These are phyloP conservation scores for Dryadula phaetusa DNA, from an alignment of 2,888 invertebrate genomes.

Conservation along the genomic window DNA sequence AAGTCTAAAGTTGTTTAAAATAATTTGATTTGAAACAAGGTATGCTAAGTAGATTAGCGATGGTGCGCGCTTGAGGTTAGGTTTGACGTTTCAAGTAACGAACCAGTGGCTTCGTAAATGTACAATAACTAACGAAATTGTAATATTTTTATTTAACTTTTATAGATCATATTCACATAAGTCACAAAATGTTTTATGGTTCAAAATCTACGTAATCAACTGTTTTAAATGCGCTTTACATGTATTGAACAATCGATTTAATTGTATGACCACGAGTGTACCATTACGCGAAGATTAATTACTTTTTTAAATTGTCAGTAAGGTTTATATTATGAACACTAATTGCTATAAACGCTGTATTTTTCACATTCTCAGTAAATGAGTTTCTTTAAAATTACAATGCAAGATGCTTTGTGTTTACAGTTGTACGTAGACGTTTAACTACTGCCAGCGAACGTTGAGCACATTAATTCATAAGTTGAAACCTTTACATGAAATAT, in stretches of 20 bases:
- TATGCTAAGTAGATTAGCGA: constrained; percentile 79
- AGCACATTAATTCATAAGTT: constrained; percentile 76
- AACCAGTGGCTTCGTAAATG: constrained; percentile 62
- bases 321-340: constrained; percentile 67
- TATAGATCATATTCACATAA: background rate
- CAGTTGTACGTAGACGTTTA: constrained; percentile 78
- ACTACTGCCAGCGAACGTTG: constrained; percentile 76
- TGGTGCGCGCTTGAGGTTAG: constrained; percentile 70
- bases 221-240: constrained; percentile 35
- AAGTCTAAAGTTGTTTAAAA: constrained; percentile 53
- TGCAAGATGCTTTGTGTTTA: constrained; percentile 75
- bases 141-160: constrained; percentile 22
- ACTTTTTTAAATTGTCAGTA: constrained; percentile 68
- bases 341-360: constrained; percentile 78
- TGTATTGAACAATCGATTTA: constrained; percentile 54
- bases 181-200: constrained; percentile 1
- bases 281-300: constrained; percentile 68
- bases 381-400: constrained; percentile 72
- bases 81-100: constrained; percentile 74
- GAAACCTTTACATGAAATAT: constrained; percentile 70
- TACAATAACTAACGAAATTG: constrained; percentile 54
- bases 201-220: constrained; percentile 39
- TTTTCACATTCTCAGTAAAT: constrained; percentile 76
- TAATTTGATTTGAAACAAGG: constrained; percentile 52
- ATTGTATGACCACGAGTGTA: constrained; percentile 54